Conservation (phyloP, 2,113 vertebrate genomes). For the Herpailurus yagouaroundi region DNA sequence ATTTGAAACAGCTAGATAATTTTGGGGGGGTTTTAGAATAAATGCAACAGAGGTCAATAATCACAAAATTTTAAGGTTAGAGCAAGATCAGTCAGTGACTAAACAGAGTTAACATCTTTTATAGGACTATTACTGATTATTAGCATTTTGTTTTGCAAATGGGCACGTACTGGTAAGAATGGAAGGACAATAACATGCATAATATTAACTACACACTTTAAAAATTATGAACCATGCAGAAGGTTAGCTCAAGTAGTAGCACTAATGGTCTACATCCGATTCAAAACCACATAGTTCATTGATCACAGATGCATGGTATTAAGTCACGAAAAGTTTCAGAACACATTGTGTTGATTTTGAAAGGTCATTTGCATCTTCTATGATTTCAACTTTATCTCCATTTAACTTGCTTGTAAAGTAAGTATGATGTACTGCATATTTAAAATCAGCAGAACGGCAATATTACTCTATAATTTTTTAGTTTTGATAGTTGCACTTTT, state of each 20-base stretch:
- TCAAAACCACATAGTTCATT: slow-evolving; percentile 94
- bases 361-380: slow-evolving; percentile 90
- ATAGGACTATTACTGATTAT: slow-evolving; percentile 94
- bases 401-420: slow-evolving; percentile 90
- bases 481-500: slow-evolving; percentile 90
- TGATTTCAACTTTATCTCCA: slow-evolving; percentile 90
- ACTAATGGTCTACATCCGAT: slow-evolving; percentile 93
- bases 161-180: slow-evolving; percentile 94
- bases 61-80: slow-evolving; percentile 95
- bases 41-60: slow-evolving; percentile 98
- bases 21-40: slow-evolving; percentile 91
- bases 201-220: slow-evolving; percentile 96
- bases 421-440: slow-evolving; percentile 90
- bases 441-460: slow-evolving; percentile 90
- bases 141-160: slow-evolving; percentile 93
- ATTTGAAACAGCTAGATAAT: slow-evolving; percentile 94
- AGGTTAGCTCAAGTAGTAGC: slow-evolving; percentile 93
- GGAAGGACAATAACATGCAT: slow-evolving; percentile 97
- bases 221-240: slow-evolving; percentile 96
- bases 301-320: slow-evolving; percentile 94
- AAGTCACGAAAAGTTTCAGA: slow-evolving; percentile 91
- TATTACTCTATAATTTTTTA: slow-evolving; percentile 88
- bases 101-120: slow-evolving; percentile 95
- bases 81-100: slow-evolving; percentile 95
- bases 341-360: slow-evolving; percentile 90